A percentile compares a stretch with the other conserved stretches of the same genome.
These are phyloP conservation scores for Melanocharis versteri DNA, from an alignment of 2,113 vertebrate species.

Conservation along the genomic window DNA sequence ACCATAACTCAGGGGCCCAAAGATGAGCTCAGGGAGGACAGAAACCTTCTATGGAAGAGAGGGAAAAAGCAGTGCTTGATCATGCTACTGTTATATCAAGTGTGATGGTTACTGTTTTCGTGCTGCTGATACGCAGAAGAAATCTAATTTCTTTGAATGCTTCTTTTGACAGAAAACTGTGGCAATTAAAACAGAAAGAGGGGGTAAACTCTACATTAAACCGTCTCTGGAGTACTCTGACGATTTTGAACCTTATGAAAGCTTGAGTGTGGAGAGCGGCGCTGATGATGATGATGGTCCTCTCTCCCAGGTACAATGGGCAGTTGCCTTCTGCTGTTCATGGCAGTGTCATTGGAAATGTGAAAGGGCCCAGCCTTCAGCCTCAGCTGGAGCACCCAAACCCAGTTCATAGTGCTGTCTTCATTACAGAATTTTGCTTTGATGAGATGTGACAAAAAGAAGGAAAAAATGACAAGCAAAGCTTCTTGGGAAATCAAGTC, in stretches of 20 bases:
- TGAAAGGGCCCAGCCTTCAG: fast-evolving
- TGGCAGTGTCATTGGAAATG: neutral
- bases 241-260: slow-evolving; percentile 82
- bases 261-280: slow-evolving; percentile 72
- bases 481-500: neutral
- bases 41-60: neutral
- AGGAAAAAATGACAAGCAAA: neutral
- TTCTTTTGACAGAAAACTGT: slow-evolving; percentile 78
- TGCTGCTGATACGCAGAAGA: neutral
- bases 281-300: neutral
- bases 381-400: neutral
- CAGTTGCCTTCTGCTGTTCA: neutral
- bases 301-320: slow-evolving; percentile 61
- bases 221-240: slow-evolving; percentile 79
- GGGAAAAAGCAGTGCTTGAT: neutral
- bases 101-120: neutral
- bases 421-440: neutral
- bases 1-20: neutral
- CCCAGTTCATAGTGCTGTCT: neutral
- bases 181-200: slow-evolving; percentile 85
- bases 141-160: neutral
- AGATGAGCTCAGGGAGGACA: neutral
- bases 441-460: neutral
- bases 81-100: neutral
- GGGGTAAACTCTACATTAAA: slow-evolving; percentile 72